These are phyloP conservation scores for Thunnus thynnus DNA, from an alignment of 2,113 vertebrate genomes.

Conservation along the genomic window DNA sequence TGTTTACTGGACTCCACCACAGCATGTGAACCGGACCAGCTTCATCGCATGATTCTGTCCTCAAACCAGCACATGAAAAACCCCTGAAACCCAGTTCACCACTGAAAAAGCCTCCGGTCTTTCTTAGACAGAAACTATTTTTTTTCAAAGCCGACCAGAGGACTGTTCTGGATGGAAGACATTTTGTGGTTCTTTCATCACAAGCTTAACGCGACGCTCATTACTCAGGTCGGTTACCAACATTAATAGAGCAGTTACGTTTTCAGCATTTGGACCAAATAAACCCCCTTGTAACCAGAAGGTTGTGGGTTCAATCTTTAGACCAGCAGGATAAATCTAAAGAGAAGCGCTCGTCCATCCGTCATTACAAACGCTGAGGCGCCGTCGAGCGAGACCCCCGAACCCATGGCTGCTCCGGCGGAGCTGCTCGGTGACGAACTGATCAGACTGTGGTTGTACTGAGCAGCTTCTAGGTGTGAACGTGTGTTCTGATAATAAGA, in stretches of 20 bases:
- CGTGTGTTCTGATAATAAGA: background rate
- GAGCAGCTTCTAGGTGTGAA: background rate
- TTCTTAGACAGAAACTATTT: background rate
- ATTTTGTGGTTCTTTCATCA: background rate
- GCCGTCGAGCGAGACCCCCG: background rate
- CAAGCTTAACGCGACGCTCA: background rate
- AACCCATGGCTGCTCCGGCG: background rate
- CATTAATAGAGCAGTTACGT: background rate
- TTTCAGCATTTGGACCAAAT: background rate
- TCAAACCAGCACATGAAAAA: background rate
- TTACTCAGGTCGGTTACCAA: background rate
- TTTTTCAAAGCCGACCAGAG: background rate
- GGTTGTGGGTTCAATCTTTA: no score
- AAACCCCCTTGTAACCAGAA: background rate
- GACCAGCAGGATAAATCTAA: no score
- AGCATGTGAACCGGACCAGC: slow-evolving; percentile 32
- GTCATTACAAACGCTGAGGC: no score
- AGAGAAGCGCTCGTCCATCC: no score
- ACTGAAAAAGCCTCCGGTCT: background rate
- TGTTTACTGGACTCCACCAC: slow-evolving; percentile 18
- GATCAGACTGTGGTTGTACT: background rate
- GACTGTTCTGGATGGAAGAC: background rate
- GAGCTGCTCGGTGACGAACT: background rate
- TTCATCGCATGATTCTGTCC: background rate
- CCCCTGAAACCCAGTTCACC: background rate